phyloP scores from a whole-genome alignment of 2,888 invertebrate species.

The Cordilura impudica region DNA sequence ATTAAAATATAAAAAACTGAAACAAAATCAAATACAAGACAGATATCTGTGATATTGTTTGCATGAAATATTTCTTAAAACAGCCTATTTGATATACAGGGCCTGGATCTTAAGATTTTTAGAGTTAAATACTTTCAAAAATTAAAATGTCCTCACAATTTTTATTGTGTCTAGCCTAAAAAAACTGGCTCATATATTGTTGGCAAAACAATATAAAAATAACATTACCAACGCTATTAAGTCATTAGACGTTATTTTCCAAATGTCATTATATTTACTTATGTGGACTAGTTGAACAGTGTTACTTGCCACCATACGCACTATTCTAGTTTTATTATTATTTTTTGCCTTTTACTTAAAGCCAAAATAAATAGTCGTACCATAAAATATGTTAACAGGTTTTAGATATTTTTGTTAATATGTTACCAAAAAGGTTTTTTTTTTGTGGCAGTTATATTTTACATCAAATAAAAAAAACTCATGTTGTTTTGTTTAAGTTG shows the following conservation, averaged over 20 bases:
- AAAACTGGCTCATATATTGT: slow-evolving; percentile 35
- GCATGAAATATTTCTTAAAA: too few species aligned
- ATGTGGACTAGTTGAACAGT: background rate
- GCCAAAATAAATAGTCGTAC: slow-evolving; percentile 27
- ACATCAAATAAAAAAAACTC: slow-evolving; percentile 15
- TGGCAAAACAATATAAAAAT: too few species aligned
- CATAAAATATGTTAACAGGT: slow-evolving; percentile 44
- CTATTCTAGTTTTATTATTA: slow-evolving; percentile 25
- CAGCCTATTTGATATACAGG: too few species aligned
- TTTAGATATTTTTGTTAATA: slow-evolving; percentile 31
- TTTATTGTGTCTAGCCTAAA: slow-evolving; percentile 17
- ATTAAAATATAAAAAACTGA: background rate
- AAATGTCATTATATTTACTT: slow-evolving; percentile 61
- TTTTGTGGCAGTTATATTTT: background rate
- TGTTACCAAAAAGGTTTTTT: slow-evolving; percentile 18
- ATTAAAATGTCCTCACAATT: slow-evolving; percentile 2
- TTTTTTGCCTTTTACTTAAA: slow-evolving; percentile 49
- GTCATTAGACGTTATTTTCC: slow-evolving; percentile 1
- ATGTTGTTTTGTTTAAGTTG: slow-evolving; percentile 29
- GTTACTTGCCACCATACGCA: slow-evolving; percentile 39
- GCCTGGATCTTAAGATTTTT: too few species aligned
- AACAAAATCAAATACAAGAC: background rate
- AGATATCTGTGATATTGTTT: too few species aligned
- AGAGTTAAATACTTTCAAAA: slow-evolving; percentile 11
- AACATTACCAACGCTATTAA: too few species aligned